Evolutionary conservation across 2,797 vertebrate genomes (phyloP), one percentile per base, ranked within the genome.

Genomic region (Myoxocephalus aenaeus): DNA sequence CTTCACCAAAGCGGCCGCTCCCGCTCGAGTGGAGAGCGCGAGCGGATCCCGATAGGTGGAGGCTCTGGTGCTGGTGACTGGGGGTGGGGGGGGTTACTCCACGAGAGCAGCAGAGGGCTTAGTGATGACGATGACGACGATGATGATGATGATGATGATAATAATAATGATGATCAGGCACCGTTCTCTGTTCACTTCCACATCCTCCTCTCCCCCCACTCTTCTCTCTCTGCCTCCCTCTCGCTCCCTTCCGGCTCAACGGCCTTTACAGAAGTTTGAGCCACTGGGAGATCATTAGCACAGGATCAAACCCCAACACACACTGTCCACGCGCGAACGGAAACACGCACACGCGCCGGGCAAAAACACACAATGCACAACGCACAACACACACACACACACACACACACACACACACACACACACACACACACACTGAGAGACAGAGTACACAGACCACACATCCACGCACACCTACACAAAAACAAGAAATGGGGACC

Each of bases 281-380:
- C 93, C 91, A 91, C 91, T 90, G 92, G 92, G 92, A 94, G 88
- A 92, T 94, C 91, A 93, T 94, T 94, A 94, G 91, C 88, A 91
- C 85, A 87, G 88, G 89, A 94, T 91, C 89, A 93, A 92, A 92
- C 91, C 80, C 77, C 73, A 64, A 73, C 82, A 84, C 73, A 85
- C 86, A 84, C 82, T 86, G 81, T 86, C 82, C 87, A 73, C 77
- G 73, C 76, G 78, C 82, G 3, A 9, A 56, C 14, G 53, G 53
- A 56, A 15, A 58, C 81, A 65, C 56, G 57, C 63, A 76, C 53
- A 75, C 67, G 71, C 65, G 25, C 25, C 13, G 53, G 50, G 53
- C 22, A 15, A 14, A 56, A 12, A 13, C n/a, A 13, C 50, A 13
- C 50, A 53, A 73, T 53, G 67, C 32, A 18, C 25, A 67, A 82